Base-by-base conservation (phyloP, 2,113 vertebrate genomes). In the Atlantisia rogersi region DNA sequence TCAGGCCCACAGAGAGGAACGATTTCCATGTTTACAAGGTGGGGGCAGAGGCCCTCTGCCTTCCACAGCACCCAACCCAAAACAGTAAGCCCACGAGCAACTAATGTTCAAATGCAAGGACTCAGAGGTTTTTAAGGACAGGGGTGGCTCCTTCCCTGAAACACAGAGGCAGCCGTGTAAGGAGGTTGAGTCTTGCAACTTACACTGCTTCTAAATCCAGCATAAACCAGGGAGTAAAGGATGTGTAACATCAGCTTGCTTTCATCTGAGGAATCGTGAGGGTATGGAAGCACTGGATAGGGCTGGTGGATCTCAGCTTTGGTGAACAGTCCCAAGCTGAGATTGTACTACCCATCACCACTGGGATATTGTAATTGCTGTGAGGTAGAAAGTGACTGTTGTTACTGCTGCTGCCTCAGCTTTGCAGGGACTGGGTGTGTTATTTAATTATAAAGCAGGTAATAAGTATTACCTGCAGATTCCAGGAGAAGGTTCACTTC, bases 1-100 rank as follows among this genome's bases (percentile, higher is more conserved):
- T 48, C 56, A 90, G 53, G 95, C 82, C 77, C 78, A 22, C 75
- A 95, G 58, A 65, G 64, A 97, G 90, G 55, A 95, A 82, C 31
- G 67, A 32, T 40, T 63, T 59, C 70, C 11, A 35, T 53, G 77
- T 91, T 95, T 93, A 40, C 37, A 75, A 74, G 79, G 42, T 31
- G 63, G 42, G 96, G 94, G 94, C 55, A 91, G 79, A 92, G 52
- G 71, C 29, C 63, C 12, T 46, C 2, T 3, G 39, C 2, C 35
- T 77, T 70, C 39, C 22, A 60, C 37, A 88, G 39, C 46, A 60
- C 10, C 6, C 25, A 22, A 71, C 32, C 8, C 26, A 70, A 86
- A 19, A 0, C 31, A 67, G 1, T 32, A 62, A 71, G 26, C 15
- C 56, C 21, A 55, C 0, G 0, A 77, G 25, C 10, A 55, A 12